A percentile compares a stretch with the other conserved stretches of the same genome.
phyloP scores from a whole-genome alignment of 2,113 vertebrate genomes.

The Spizaetus ornatus region DNA sequence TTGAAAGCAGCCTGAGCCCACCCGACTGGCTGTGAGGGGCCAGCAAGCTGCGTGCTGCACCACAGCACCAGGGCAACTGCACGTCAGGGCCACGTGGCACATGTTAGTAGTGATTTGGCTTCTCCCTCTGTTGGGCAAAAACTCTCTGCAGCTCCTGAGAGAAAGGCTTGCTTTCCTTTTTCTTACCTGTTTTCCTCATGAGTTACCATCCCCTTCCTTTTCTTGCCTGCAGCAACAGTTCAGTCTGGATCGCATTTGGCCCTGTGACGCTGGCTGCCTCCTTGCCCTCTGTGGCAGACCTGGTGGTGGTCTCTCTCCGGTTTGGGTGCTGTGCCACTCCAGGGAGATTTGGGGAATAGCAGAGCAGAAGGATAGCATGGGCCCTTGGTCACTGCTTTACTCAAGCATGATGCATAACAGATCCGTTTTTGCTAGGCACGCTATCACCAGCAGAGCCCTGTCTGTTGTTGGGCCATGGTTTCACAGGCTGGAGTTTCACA shows the following conservation, averaged over 20 bases:
- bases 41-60: accelerated
- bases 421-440: background rate
- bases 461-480: background rate
- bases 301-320: accelerated
- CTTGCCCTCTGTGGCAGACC: background rate
- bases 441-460: background rate
- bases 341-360: background rate
- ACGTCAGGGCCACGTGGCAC: accelerated
- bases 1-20: background rate
- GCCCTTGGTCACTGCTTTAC: background rate
- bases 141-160: background rate
- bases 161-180: background rate
- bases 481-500: background rate
- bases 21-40: background rate
- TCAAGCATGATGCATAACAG: background rate
- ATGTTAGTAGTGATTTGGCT: background rate
- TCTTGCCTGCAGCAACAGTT: background rate
- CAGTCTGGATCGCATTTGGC: background rate
- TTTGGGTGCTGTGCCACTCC: background rate
- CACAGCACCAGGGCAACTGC: accelerated
- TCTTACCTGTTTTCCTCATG: background rate
- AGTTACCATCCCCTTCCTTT: background rate
- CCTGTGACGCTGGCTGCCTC: accelerated
- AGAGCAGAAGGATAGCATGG: background rate
- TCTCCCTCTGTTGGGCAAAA: background rate